Conservation (phyloP, 2,797 vertebrate genomes). For the Trachops cirrhosus region DNA sequence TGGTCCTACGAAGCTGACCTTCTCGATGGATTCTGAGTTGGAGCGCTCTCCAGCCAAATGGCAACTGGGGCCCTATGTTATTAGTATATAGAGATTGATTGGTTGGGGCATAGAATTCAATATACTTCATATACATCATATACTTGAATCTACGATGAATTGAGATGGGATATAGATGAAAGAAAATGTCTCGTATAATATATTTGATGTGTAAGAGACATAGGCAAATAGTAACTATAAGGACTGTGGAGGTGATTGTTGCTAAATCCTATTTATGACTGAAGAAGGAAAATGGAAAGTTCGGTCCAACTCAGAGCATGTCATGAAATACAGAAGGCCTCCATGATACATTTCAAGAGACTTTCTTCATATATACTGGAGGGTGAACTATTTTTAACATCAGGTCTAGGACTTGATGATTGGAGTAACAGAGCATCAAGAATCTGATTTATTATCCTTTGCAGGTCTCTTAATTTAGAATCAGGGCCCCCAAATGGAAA, state of each 20-base stretch:
- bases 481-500: background rate
- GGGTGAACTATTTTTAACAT: background rate
- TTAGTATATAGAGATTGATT: background rate
- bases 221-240: background rate
- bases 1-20: background rate
- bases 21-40: background rate
- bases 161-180: background rate
- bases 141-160: background rate
- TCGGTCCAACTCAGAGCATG: background rate
- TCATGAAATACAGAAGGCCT: background rate
- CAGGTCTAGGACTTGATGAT: background rate
- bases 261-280: background rate
- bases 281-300: background rate
- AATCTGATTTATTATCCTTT: background rate
- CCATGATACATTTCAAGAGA: background rate
- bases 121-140: background rate
- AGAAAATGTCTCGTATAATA: background rate
- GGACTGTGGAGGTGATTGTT: background rate
- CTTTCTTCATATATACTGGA: background rate
- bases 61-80: background rate
- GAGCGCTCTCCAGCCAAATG: background rate
- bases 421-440: background rate
- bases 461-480: background rate
- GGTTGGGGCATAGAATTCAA: background rate
- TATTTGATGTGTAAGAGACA: background rate